phyloP scores from a whole-genome alignment of 2,888 invertebrate species.

The Sturmia bella region DNA sequence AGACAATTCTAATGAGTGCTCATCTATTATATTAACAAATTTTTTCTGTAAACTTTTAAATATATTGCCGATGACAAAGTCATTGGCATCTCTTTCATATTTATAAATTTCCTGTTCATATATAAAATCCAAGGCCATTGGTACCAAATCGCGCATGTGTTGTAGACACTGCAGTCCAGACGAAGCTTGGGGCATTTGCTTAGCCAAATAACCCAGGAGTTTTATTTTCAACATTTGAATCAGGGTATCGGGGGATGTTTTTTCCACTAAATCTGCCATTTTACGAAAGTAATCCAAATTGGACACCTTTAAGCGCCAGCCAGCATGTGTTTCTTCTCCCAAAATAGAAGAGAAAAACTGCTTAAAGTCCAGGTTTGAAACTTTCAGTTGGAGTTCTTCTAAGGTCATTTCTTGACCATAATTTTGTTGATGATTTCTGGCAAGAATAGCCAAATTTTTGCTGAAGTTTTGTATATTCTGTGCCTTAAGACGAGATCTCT shows the following conservation, averaged over 20 bases:
- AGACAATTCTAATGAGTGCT: constrained; percentile 71
- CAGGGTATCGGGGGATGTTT: constrained; percentile 34
- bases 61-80: constrained; percentile 72
- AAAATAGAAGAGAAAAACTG: constrained; percentile 43
- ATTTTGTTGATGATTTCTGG: constrained; percentile 40
- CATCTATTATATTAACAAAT: constrained; percentile 69
- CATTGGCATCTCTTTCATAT: constrained; percentile 70
- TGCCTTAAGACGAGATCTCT: constrained; percentile 18
- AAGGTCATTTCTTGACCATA: constrained; percentile 64
- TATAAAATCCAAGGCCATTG: constrained; percentile 75
- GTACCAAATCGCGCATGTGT: constrained; percentile 76
- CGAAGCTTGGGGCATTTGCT: constrained; percentile 49
- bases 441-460: constrained; percentile 25
- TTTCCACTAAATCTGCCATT: constrained; percentile 62
- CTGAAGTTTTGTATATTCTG: constrained; percentile 53
- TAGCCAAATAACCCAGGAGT: constrained; percentile 66
- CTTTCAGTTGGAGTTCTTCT: constrained; percentile 48
- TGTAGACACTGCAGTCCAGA: constrained; percentile 71
- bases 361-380: constrained; percentile 27
- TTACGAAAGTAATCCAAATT: constrained; percentile 64
- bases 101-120: constrained; percentile 74
- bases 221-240: constrained; percentile 68
- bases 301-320: constrained; percentile 51
- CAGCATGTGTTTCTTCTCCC: neutral
- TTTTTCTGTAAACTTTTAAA: constrained; percentile 74